These are phyloP conservation scores for Oreortyx pictus DNA, from an alignment of 2,797 vertebrate genomes.

Conservation along the genomic window DNA sequence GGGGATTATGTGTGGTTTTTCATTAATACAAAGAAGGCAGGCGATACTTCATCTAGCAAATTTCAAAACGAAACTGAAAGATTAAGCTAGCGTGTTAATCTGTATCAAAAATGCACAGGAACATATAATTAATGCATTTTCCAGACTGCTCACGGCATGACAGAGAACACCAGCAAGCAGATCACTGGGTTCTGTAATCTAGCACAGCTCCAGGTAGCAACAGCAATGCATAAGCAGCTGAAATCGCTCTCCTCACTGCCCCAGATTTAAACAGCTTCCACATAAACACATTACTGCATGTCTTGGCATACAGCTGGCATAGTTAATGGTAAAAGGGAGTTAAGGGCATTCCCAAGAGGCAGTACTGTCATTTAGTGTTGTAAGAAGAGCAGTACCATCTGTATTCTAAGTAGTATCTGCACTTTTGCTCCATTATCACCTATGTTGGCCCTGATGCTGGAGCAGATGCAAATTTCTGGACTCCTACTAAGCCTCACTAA, in stretches of 20 bases:
- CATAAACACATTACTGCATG: neutral
- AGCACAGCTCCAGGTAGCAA: neutral
- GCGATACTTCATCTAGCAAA: slow-evolving; percentile 8
- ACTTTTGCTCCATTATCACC: neutral
- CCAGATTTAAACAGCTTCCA: neutral
- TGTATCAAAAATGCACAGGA: neutral
- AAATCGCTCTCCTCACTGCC: neutral
- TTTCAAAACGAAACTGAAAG: slow-evolving; percentile 23
- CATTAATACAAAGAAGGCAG: slow-evolving; percentile 9
- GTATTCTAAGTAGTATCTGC: neutral
- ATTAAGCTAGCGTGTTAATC: slow-evolving; percentile 7
- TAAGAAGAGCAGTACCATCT: neutral
- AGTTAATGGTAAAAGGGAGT: neutral
- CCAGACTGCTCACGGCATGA: neutral
- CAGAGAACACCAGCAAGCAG: neutral
- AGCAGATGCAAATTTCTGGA: slow-evolving; percentile 22
- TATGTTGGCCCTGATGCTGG: neutral
- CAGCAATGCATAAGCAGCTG: no score
- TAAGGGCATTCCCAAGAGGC: neutral
- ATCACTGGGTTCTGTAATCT: neutral
- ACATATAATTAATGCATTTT: neutral
- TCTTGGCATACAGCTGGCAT: rapidly evolving
- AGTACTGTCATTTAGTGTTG: neutral
- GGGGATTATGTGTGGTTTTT: slow-evolving; percentile 4
- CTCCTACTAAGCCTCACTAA: neutral